Evolutionary conservation across 2,888 invertebrate species (phyloP).

Genomic region (Vesta saturnalis): DNA sequence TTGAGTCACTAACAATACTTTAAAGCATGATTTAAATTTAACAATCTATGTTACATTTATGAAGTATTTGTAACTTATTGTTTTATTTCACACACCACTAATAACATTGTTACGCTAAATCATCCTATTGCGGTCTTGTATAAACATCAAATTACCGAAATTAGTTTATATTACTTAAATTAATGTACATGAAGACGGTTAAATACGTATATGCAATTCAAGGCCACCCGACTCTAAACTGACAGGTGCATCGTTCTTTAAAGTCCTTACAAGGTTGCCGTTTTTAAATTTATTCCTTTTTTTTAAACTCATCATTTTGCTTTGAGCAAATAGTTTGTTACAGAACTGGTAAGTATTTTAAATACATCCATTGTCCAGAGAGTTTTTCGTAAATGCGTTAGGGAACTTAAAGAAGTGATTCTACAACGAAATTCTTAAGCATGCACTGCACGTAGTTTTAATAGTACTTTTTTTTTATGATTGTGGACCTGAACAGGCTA

Average conservation of each 20-base stretch:
- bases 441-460: no score
- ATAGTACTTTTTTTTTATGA: no score
- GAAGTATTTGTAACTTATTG: background rate
- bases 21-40: conserved; percentile 29
- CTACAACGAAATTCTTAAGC: no score
- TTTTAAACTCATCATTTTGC: no score
- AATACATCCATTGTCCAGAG: no score
- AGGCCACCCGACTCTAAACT: conserved; percentile 38
- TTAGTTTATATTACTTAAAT: conserved; percentile 25
- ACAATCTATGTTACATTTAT: background rate
- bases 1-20: conserved; percentile 18
- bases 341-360: no score
- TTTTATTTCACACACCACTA: background rate
- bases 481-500: no score
- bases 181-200: conserved; percentile 23
- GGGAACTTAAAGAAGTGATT: no score
- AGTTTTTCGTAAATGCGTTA: no score
- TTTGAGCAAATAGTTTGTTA: no score
- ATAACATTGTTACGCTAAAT: background rate
- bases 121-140: background rate
- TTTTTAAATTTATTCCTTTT: no score
- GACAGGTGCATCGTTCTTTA: conserved; percentile 42
- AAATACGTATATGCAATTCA: conserved; percentile 38
- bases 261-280: background rate
- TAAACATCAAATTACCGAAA: conserved; percentile 4